phyloP scores from a whole-genome alignment of 2,888 invertebrate genomes.

The Harpalus rubripes region DNA sequence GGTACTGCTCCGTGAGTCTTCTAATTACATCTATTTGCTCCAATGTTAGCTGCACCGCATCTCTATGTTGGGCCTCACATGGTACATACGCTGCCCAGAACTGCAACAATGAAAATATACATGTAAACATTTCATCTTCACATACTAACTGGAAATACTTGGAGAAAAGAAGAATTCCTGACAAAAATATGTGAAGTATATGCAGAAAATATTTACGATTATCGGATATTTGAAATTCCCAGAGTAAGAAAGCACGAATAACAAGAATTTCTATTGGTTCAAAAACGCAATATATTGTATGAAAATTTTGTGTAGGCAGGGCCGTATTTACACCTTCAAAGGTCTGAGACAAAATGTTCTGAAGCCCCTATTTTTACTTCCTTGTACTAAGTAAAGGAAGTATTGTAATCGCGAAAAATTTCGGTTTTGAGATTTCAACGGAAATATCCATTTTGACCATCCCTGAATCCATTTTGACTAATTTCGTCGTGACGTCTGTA shows the following conservation, averaged over 20 bases:
- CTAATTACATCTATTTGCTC: constrained; percentile 93
- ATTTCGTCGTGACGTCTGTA: too few relatives aligned
- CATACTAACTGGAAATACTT: neutral
- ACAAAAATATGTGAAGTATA: constrained; percentile 33
- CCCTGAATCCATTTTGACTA: too few relatives aligned
- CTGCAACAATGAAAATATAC: constrained; percentile 77
- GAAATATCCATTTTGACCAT: too few relatives aligned
- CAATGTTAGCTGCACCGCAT: constrained; percentile 90
- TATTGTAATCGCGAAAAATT: too few relatives aligned
- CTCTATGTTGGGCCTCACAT: constrained; percentile 90
- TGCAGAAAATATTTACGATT: constrained; percentile 17
- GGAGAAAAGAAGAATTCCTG: neutral
- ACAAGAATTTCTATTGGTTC: constrained; percentile 46
- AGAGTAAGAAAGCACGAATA: constrained; percentile 21
- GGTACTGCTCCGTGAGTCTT: constrained; percentile 88
- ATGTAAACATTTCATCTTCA: neutral
- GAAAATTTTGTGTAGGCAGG: constrained; percentile 20
- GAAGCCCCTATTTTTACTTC: too few relatives aligned
- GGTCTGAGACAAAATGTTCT: too few relatives aligned
- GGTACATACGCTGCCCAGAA: constrained; percentile 94
- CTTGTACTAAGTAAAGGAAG: too few relatives aligned
- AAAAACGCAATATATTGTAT: constrained; percentile 33
- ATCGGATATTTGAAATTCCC: constrained; percentile 40
- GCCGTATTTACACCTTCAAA: too few relatives aligned
- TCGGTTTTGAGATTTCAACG: too few relatives aligned